Base-by-base conservation (phyloP, 30 jellyfish, hydroid and myxozoan genomes). In the Aurelia sp. region DNA sequence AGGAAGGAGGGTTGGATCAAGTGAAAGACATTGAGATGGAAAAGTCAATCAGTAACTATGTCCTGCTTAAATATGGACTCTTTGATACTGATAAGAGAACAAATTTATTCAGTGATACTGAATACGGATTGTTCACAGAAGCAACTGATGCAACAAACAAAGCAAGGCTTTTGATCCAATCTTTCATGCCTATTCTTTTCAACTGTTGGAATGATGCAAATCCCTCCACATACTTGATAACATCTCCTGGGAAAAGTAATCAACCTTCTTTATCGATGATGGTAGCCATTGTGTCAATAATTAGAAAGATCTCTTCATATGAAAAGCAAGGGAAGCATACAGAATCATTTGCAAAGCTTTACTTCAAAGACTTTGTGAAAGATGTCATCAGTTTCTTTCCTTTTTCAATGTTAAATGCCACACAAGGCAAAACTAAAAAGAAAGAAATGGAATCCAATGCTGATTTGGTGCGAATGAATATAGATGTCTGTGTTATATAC, bases 161-260 rank as follows among this genome's bases (percentile, higher is more conserved):
- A 47, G 57, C 66, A 13, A 64, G 40, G 75, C 35, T 47, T 3
- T 13, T 41, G 22, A 78, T 88, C 58, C 20, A 60, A 5, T 77
- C 91, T 19, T 59, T 72, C 55, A 21, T 78, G 61, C 98, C 98
- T 0, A 92, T 74, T 21, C 85, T 92, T 15, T 74, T 92, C 27
- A 57, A 87, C 38, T 81, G 91, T 55, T 92, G 98, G 98, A 87
- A 77, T 52, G 98, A 92, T 31, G 81, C 81, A 55, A 88, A 74
- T 13, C 95, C 95, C 38, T 78, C 95, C 15, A 76, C 71, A 10
- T 40, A 68, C 27, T 40, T 86, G 13, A 60, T 82, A 9, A 63
- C 94, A 47, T 40, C 63, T 5, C 61, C 44, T 7, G 97, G 80
- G 60, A 63, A 47, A 35, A 30, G 57, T 0, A 55, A 35, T 13